phyloP scores from a whole-genome alignment of 2,113 vertebrate genomes.

The Platycercus adscitus region DNA sequence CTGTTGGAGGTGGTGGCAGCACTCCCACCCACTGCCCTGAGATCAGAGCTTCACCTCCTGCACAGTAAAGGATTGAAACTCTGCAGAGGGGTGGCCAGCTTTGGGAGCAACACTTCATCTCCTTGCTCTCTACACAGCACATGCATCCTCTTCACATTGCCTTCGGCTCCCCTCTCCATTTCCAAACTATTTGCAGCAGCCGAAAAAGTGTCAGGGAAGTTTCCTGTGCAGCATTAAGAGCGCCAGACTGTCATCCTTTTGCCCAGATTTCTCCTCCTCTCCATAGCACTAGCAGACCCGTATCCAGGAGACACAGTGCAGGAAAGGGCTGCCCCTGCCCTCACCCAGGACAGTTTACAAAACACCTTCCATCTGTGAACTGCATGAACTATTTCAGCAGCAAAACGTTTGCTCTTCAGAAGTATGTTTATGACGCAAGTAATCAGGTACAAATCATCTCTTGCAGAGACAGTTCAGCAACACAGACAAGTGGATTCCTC shows the following conservation, averaged over 20 bases:
- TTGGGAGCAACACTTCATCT: fast-evolving
- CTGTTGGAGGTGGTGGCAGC: not conserved
- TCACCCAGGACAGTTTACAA: not conserved
- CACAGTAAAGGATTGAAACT: no score
- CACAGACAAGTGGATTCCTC: not conserved
- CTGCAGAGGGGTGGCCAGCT: not conserved
- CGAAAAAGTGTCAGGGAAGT: not conserved
- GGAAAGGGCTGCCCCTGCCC: not conserved
- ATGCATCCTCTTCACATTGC: fast-evolving
- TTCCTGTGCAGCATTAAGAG: fast-evolving
- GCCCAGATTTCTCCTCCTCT: no score
- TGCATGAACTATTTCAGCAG: not conserved
- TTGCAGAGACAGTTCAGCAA: not conserved
- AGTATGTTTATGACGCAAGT: not conserved
- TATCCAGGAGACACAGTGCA: fast-evolving
- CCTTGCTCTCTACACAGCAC: fast-evolving
- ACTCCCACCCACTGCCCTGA: fast-evolving
- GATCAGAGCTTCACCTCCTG: not conserved
- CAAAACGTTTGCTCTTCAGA: not conserved
- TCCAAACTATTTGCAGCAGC: not conserved
- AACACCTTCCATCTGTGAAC: not conserved
- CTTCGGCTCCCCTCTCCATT: not conserved
- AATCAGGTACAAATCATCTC: not conserved
- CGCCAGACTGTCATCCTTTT: fast-evolving
- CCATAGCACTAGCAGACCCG: fast-evolving